Evolutionary conservation across 64 coral and sea anemone genomes (phyloP), one percentile per base, ranked within the genome.

Genomic region (Dendrophyllia cribrosa): DNA sequence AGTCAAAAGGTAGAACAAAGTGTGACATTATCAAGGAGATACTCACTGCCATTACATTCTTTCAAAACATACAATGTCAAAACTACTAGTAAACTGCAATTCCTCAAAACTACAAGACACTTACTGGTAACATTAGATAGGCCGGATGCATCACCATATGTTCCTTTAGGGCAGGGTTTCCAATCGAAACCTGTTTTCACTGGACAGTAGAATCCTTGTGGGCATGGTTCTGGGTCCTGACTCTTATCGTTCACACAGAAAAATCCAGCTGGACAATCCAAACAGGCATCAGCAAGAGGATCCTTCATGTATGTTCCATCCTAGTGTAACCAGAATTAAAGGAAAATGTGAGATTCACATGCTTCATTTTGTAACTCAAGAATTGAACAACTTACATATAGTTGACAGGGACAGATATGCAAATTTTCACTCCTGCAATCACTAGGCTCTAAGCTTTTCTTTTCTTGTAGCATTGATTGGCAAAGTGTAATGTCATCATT

Each of bases 281-380:
- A 80, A 85, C 97, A 98, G 2, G 59, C 73, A 24, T 98, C 94
- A 22, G 94, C 94, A 20, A 98, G 88, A 51, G 81, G 94, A 23
- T 98, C 97, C 58, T 98, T 96, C 90, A 96, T 96, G 43, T 93
- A 98, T 19, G 89, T 93, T 16, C 97, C 97, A 94, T 98, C 97
- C 97, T 98, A 69, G 14, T 62, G 72, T 51, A 65, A 48, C 8
- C 22, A 48, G 43, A 49, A 63, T 63, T 53, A 49, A 8, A 52
- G 5, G 44, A 17, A 20, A 11, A 79, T 48, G 7, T 80, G 17
- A 19, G 55, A 34, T 34, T 34, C 21, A 19, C 64, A 72, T 55
- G 17, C 68, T 71, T 34, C 34, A 34, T 34, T 34, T 34, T 34
- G 34, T 34, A 1, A 34, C n/a, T n/a, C n/a, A n/a, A n/a, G n/a